Percentiles rank a stretch among this genome's conserved stretches.
phyloP scores from a whole-genome alignment of 2,797 vertebrate genomes.

The Anguilla marmorata region DNA sequence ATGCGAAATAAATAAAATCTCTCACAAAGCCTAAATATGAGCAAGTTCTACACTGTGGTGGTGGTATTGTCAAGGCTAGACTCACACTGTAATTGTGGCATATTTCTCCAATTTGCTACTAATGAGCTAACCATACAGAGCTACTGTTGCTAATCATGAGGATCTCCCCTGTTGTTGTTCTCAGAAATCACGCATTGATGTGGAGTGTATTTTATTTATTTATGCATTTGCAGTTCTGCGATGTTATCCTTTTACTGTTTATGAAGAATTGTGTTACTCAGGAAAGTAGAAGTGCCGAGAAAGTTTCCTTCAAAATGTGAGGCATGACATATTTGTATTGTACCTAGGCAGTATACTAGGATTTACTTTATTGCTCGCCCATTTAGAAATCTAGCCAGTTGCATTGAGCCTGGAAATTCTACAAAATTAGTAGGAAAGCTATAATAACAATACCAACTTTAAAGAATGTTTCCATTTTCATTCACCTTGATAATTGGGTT shows the following conservation, averaged over 20 bases:
- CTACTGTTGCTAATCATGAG: neutral
- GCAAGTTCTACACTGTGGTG: conserved; percentile 15
- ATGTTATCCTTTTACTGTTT: neutral
- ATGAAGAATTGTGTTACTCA: neutral
- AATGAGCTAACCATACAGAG: neutral
- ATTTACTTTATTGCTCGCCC: neutral
- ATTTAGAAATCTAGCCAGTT: neutral
- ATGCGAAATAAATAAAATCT: neutral
- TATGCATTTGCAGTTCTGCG: neutral
- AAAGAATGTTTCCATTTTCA: neutral
- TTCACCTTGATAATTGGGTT: neutral
- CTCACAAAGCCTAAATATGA: neutral
- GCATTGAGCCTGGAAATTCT: neutral
- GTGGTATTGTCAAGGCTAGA: neutral
- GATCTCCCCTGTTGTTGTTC: neutral
- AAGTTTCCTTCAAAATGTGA: neutral
- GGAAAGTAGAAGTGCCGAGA: neutral
- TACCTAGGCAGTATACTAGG: neutral
- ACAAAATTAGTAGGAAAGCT: neutral
- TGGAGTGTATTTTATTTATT: neutral
- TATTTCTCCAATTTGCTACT: conserved; percentile 19
- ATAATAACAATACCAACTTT: neutral
- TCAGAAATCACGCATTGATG: neutral
- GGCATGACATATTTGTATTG: neutral
- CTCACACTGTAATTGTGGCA: neutral